A percentile compares a stretch with the other conserved stretches of the same genome.
These are phyloP conservation scores for Polydrusus tereticollis DNA, from an alignment of 2,888 invertebrate species.

Conservation along the genomic window DNA sequence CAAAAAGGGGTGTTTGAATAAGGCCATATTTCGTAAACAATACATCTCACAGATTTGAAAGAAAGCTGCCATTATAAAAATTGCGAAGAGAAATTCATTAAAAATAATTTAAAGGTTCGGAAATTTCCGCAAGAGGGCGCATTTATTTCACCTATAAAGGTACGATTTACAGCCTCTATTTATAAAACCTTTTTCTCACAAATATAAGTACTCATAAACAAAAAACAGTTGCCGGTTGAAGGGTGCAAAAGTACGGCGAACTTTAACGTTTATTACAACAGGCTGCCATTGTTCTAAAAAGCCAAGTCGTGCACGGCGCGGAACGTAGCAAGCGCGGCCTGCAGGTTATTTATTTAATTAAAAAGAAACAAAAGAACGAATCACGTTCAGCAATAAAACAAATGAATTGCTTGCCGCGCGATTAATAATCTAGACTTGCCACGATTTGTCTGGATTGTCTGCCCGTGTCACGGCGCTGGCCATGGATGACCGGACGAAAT, in stretches of 20 bases:
- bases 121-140: too few species aligned
- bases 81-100: too few species aligned
- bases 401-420: slow-evolving; percentile 42
- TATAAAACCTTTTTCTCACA: too few species aligned
- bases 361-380: slow-evolving; percentile 47
- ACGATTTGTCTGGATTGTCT: slow-evolving; percentile 53
- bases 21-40: too few species aligned
- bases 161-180: too few species aligned
- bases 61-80: too few species aligned
- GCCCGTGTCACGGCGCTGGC: slow-evolving; percentile 51
- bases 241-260: slow-evolving; percentile 12
- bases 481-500: slow-evolving; percentile 18
- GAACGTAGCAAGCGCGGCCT: slow-evolving; percentile 27
- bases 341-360: slow-evolving; percentile 43
- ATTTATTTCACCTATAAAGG: too few species aligned
- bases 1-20: too few species aligned
- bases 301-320: slow-evolving; percentile 26
- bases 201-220: background rate
- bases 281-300: slow-evolving; percentile 35
- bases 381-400: slow-evolving; percentile 45
- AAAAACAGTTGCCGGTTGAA: slow-evolving; percentile 14
- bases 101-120: too few species aligned
- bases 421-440: slow-evolving; percentile 52
- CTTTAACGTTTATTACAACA: slow-evolving; percentile 24
- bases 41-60: too few species aligned